phyloP scores from a whole-genome alignment of 2,888 invertebrate species.

The Chrysotoxum bicinctum region DNA sequence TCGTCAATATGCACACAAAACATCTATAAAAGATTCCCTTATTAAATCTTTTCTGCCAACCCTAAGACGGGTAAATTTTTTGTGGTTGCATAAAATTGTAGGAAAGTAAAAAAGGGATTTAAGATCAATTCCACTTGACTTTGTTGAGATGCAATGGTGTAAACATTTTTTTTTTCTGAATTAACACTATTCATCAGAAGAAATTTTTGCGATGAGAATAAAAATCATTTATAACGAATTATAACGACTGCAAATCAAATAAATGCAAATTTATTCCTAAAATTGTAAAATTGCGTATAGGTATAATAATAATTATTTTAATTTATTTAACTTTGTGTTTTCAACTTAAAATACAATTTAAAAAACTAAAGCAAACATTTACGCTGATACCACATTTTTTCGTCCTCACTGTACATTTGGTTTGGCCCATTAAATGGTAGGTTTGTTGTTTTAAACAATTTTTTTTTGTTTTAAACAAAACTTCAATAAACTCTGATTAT shows the following conservation, averaged over 20 bases:
- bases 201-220: too few species aligned
- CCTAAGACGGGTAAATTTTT: background rate
- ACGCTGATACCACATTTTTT: background rate
- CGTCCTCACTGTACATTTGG: background rate
- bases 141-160: background rate
- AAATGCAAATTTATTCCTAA: too few species aligned
- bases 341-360: too few species aligned
- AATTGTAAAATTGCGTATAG: too few species aligned
- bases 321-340: too few species aligned
- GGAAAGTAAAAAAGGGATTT: background rate
- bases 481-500: constrained; percentile 68
- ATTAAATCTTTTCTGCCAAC: background rate
- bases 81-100: background rate
- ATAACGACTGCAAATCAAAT: too few species aligned
- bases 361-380: too few species aligned
- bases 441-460: constrained; percentile 5
- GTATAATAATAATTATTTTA: too few species aligned
- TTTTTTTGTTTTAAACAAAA: constrained; percentile 55
- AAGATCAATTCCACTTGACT: background rate
- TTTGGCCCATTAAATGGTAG: constrained; percentile 27
- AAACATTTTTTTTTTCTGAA: background rate
- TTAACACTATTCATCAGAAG: too few species aligned
- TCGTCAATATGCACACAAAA: constrained; percentile 18
- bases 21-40: background rate
- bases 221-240: too few species aligned